Base-by-base conservation (phyloP, 2,888 invertebrate genomes). In the Alviniconcha strummeri region DNA sequence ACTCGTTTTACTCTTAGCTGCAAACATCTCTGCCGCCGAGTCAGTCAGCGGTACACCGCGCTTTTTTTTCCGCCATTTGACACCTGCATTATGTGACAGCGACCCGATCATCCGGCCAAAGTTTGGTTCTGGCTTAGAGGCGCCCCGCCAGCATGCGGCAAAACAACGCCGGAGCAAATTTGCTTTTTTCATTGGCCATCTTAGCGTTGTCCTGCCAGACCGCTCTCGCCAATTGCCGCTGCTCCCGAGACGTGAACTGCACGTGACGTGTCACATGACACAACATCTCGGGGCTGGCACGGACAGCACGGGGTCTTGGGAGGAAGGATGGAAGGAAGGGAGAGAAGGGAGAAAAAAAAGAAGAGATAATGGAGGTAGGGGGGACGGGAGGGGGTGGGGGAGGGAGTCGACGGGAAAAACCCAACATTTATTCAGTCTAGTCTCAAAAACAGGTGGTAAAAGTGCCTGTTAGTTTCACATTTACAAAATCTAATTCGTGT, bases 181-280 rank as follows among this genome's bases (percentile, higher is more conserved):
- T 81, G 75, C 81, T 74, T 74, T 81, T 81, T 55, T 81, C 81
- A 81, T 81, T 75, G 81, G 75, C 81, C 81, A 60, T 81, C 81
- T 81, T 81, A 81, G 52, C 74, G 57, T 60, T n/a, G 64, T 15
- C n/a, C 74, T 56, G 72, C 74, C 17, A 81, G 36, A 36, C 56
- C 60, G 36, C 56, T 15, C 56, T 15, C 72, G 56, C 72, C 56
- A 17, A 8, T 15, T 13, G 13, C 56, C 57, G 19, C 77, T 19
- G 8, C 11, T 19, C 74, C 9, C 69, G 69, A 74, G 74, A 74
- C 36, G 36, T 7, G 52, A 54, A 13, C 52, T 13, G 74, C 74
- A 74, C 52, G 74, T 74, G 52, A 74, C 11, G 74, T 54, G 36
- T 54, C 52, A 54, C 52, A 52, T 54, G 74, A 74, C 74, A 74